Evolutionary conservation across 1,140 invertebrate species (phyloP), one percentile per base, ranked within the genome.

Genomic region (Zaprionus tsacasi): DNA sequence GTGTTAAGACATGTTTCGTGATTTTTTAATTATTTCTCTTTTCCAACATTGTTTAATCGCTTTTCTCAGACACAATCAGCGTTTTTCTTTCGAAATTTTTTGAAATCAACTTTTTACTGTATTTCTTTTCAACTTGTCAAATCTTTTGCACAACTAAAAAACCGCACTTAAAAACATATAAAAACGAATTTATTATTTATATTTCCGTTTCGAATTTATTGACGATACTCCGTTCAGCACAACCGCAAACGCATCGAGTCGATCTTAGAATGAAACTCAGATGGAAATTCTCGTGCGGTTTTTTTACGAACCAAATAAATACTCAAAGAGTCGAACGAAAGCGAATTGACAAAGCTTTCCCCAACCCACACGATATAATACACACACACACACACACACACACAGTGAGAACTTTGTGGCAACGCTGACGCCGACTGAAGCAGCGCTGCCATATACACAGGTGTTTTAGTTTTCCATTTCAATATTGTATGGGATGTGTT

Each of bases 211-310:
- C 3, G 8, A 33, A 17, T 45, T 12, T 72, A 40, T 57, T 17
- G 35, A 48, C 4, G 4, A 7, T 35, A 2, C 33, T 35, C 36
- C 38, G 38, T 30, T n/a, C 25, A 69, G 55, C 58, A 87, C 83
- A 77, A 88, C 83, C 80, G 78, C 57, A 55, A 72, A 63, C 70
- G 74, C 67, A 60, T 70, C 65, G 72, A 83, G 73, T 88, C 83
- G 83, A 87, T 87, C 83, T 87, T 87, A 80, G 81, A 87, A 83
- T 87, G 80, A 83, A 83, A 61, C 45, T 33, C 70, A 80, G 83
- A 72, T 83, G 83, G 45, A 83, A 89, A 78, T 71, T 70, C 66
- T 66, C 70, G 27, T 59, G 63, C 54, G 66, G 63, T 70, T 76
- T 86, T 86, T 55, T 65, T 65, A 82, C 57, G 63, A 36, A 64